phyloP scores from a whole-genome alignment of 1,140 invertebrate genomes.

The Himalopsyche phryganea region DNA sequence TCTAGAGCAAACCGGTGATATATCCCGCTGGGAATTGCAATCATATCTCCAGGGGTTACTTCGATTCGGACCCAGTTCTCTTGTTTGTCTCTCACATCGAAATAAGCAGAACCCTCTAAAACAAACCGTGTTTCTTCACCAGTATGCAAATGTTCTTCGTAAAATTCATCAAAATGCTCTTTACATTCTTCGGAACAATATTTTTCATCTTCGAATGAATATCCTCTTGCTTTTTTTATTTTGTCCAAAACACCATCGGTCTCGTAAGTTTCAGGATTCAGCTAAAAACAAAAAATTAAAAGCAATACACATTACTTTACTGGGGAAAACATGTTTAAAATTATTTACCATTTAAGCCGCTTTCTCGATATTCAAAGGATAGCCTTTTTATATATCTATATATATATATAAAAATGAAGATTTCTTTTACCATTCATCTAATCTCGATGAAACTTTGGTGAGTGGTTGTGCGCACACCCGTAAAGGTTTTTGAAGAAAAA shows the following conservation, averaged over 20 bases:
- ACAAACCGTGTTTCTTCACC: conserved; percentile 96
- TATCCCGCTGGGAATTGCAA: conserved; percentile 93
- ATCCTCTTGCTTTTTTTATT: conserved; percentile 74
- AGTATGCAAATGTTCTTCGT: conserved; percentile 90
- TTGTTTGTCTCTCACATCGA: conserved; percentile 83
- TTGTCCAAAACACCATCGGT: conserved; percentile 64
- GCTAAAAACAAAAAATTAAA: too few relatives aligned
- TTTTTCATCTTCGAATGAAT: conserved; percentile 88
- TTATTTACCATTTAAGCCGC: too few relatives aligned
- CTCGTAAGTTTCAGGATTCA: conserved; percentile 51
- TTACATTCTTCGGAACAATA: conserved; percentile 80
- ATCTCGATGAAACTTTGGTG: too few relatives aligned
- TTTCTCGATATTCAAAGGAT: too few relatives aligned
- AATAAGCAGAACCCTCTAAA: conserved; percentile 87
- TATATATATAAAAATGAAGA: too few relatives aligned
- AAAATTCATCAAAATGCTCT: conserved; percentile 88
- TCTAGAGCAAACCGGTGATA: conserved; percentile 98
- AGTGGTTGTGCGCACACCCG: too few relatives aligned
- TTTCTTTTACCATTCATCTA: too few relatives aligned
- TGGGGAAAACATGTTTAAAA: too few relatives aligned
- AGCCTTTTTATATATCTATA: too few relatives aligned
- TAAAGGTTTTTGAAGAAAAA: too few relatives aligned
- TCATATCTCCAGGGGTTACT: conserved; percentile 80
- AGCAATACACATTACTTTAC: too few relatives aligned
- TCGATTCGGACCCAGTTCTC: conserved; percentile 93